Percentiles rank a stretch among this genome's conserved stretches.
These are phyloP conservation scores for Vesta saturnalis DNA, from an alignment of 2,888 invertebrate species.

Conservation along the genomic window DNA sequence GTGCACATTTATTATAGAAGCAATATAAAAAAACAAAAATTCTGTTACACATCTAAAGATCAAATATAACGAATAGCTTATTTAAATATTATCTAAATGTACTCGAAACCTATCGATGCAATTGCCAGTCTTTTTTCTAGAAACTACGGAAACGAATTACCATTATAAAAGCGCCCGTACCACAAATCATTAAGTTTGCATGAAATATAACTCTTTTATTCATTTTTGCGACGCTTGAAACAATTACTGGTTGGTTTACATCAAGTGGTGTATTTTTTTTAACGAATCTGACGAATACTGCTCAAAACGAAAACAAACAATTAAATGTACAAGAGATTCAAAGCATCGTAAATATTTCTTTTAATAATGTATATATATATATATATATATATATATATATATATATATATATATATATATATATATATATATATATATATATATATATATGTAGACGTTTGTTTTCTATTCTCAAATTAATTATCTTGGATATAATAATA, in stretches of 20 bases:
- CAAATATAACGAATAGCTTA: too few species aligned
- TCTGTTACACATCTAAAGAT: too few species aligned
- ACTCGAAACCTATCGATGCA: slow-evolving; percentile 35
- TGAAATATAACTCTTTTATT: slow-evolving; percentile 40
- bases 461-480: slow-evolving; percentile 31
- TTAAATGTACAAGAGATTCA: slow-evolving; percentile 35
- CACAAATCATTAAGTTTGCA: slow-evolving; percentile 42
- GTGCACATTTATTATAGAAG: too few species aligned
- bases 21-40: too few species aligned
- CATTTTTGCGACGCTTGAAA: slow-evolving; percentile 37
- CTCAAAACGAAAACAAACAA: slow-evolving; percentile 40
- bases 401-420: too few species aligned
- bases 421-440: too few species aligned
- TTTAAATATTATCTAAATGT: too few species aligned
- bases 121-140: slow-evolving; percentile 35
- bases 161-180: slow-evolving; percentile 38
- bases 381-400: too few species aligned
- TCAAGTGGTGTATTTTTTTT: slow-evolving; percentile 37
- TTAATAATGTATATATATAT: too few species aligned
- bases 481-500: slow-evolving; percentile 20
- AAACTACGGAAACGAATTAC: slow-evolving; percentile 37
- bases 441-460: too few species aligned
- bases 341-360: slow-evolving; percentile 31
- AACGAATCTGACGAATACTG: slow-evolving; percentile 34
- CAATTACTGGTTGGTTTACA: slow-evolving; percentile 40